These are phyloP conservation scores for Phragmatobia fuliginosa DNA, from an alignment of 2,888 invertebrate species.

Conservation along the genomic window DNA sequence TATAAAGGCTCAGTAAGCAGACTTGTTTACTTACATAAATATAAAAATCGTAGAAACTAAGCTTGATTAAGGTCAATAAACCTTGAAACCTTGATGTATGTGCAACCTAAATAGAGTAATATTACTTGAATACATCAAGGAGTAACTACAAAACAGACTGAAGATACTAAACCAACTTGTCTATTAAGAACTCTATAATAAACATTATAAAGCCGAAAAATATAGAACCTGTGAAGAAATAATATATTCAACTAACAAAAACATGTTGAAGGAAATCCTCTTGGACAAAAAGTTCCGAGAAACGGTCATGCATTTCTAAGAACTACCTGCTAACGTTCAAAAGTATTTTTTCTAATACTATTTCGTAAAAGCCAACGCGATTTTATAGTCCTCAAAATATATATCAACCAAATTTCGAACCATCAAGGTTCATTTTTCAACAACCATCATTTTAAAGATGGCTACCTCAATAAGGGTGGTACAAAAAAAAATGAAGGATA, in stretches of 20 bases:
- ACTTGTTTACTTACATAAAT: too few species aligned
- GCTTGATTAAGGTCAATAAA: too few species aligned
- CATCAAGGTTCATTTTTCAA: conserved; percentile 12
- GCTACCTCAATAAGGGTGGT: neutral
- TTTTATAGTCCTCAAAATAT: neutral
- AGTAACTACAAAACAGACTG: neutral
- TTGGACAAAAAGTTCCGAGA: conserved; percentile 64
- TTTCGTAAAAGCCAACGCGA: conserved; percentile 27
- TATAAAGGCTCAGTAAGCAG: too few species aligned
- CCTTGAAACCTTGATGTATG: too few species aligned
- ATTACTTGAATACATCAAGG: too few species aligned
- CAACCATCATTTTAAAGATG: neutral
- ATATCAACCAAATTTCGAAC: conserved; percentile 8
- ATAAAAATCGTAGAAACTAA: too few species aligned
- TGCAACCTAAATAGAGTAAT: too few species aligned
- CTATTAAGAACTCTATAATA: conserved; percentile 1
- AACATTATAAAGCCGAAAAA: conserved; percentile 12
- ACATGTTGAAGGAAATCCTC: conserved; percentile 49
- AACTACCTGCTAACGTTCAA: conserved; percentile 68
- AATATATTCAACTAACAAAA: conserved; percentile 39
- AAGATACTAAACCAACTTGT: neutral
- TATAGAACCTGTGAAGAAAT: conserved; percentile 27
- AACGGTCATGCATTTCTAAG: conserved; percentile 63
- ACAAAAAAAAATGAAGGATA: conserved; percentile 41
- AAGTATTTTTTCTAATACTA: conserved; percentile 54